A percentile compares a stretch with the other conserved stretches of the same genome.
Evolutionary conservation across 2,888 invertebrate genomes (phyloP).

Genomic region (Pogonocherus hispidulus): DNA sequence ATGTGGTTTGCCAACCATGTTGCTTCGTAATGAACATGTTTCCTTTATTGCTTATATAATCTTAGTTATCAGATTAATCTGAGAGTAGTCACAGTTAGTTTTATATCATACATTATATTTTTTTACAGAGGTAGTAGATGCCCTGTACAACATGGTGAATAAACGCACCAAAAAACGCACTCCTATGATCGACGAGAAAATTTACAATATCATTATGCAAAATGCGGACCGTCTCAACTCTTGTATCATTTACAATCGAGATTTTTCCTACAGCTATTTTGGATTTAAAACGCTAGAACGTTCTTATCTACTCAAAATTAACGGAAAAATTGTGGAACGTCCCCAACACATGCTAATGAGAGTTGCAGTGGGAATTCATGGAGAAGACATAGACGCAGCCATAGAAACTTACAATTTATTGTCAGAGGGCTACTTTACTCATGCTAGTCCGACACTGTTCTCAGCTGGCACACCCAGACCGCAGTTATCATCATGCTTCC

Average conservation of each 20-base stretch:
- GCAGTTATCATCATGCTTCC: conserved; percentile 95
- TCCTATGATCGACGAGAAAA: conserved; percentile 90
- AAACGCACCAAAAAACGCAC: conserved; percentile 78
- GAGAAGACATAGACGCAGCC: conserved; percentile 90
- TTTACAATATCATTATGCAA: conserved; percentile 84
- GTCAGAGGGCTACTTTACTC: conserved; percentile 96
- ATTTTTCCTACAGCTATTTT: conserved; percentile 97
- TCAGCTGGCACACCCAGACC: conserved; percentile 93
- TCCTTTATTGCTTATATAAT: too few species aligned
- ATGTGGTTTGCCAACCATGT: too few species aligned
- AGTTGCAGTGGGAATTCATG: conserved; percentile 94
- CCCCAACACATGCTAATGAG: conserved; percentile 99
- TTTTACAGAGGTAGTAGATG: conserved; percentile 88
- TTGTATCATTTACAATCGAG: conserved; percentile 96
- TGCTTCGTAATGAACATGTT: too few species aligned
- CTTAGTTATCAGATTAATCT: too few species aligned
- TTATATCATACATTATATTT: background rate
- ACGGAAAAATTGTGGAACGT: conserved; percentile 93
- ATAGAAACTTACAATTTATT: conserved; percentile 96
- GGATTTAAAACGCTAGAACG: conserved; percentile 99
- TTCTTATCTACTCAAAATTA: conserved; percentile 93
- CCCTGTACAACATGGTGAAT: conserved; percentile 84
- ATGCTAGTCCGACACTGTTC: conserved; percentile 97
- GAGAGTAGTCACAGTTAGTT: too few species aligned
- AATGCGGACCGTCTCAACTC: conserved; percentile 94